These are phyloP conservation scores for Seriola rivoliana DNA, from an alignment of 2,113 vertebrate genomes.

Conservation along the genomic window DNA sequence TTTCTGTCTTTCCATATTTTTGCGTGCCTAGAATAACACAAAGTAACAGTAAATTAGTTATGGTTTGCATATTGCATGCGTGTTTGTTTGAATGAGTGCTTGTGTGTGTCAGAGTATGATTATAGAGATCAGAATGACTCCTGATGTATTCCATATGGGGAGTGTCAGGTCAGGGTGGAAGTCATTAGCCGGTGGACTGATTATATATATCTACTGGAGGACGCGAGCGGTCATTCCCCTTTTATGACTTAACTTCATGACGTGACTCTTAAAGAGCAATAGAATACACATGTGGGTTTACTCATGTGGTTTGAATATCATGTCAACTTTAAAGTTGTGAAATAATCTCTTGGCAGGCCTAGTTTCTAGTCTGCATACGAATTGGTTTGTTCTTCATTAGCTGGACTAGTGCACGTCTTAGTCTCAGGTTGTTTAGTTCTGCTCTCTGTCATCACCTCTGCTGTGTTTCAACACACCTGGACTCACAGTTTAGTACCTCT, in stretches of 20 bases:
- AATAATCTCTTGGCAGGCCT: neutral
- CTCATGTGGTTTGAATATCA: conserved; percentile 27
- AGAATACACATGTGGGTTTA: conserved; percentile 9
- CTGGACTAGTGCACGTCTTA: neutral
- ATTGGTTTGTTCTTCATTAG: neutral
- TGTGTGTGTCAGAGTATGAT: conserved; percentile 40
- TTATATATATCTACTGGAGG: conserved; percentile 53
- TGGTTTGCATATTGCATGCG: neutral
- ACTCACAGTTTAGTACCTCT: neutral
- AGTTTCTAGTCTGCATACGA: neutral
- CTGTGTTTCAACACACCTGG: neutral
- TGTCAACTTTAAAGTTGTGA: neutral
- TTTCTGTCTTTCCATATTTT: conserved; percentile 18
- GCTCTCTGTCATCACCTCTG: neutral
- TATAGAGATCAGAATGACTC: conserved; percentile 30
- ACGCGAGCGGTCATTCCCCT: conserved; percentile 15
- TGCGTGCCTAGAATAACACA: conserved; percentile 14
- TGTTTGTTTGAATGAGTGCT: conserved; percentile 21
- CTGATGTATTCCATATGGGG: conserved; percentile 56
- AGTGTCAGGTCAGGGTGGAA: conserved; percentile 37
- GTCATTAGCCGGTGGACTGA: conserved; percentile 46
- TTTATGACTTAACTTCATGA: conserved; percentile 38
- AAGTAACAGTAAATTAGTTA: conserved; percentile 1
- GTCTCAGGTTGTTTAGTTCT: neutral
- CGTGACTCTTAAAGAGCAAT: conserved; percentile 6